Evolutionary conservation across 2,797 vertebrate species (phyloP).

Genomic region (Craterocephalus amniculus): DNA sequence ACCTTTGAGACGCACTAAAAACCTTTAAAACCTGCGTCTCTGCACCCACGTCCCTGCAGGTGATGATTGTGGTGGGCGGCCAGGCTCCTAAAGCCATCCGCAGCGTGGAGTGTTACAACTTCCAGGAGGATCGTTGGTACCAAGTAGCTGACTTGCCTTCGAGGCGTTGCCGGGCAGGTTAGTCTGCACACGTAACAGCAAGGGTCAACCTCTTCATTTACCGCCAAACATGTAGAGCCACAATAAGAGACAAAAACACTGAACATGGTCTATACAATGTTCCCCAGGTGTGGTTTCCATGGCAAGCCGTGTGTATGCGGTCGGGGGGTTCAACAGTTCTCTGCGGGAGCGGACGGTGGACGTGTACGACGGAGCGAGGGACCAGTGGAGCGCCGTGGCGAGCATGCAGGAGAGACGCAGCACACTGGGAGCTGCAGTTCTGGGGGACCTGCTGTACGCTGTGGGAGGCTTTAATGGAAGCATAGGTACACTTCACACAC

Average conservation of each 20-base stretch:
- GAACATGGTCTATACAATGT: neutral
- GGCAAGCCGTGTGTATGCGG: slow-evolving; percentile 90
- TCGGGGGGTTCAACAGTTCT: slow-evolving; percentile 95
- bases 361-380: slow-evolving; percentile 88
- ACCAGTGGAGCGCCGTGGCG: slow-evolving; percentile 91
- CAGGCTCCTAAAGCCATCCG: slow-evolving; percentile 97
- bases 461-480: slow-evolving; percentile 97
- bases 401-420: slow-evolving; percentile 97
- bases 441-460: slow-evolving; percentile 92
- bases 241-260: neutral
- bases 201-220: neutral
- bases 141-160: slow-evolving; percentile 95
- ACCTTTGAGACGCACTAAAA: too few species aligned
- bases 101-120: slow-evolving; percentile 96
- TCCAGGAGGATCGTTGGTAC: slow-evolving; percentile 96
- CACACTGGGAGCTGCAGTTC: slow-evolving; percentile 91
- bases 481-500: slow-evolving; percentile 84
- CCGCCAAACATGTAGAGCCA: neutral
- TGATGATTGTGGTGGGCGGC: slow-evolving; percentile 97
- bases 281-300: slow-evolving; percentile 91
- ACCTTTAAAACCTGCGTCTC: too few species aligned
- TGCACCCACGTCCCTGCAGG: too few species aligned
- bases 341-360: slow-evolving; percentile 93
- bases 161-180: slow-evolving; percentile 94
- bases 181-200: slow-evolving; percentile 4